A percentile compares a stretch with the other conserved stretches of the same genome.
Evolutionary conservation across 1,140 invertebrate species (phyloP).

Genomic region (Rhagoletis zephyria): DNA sequence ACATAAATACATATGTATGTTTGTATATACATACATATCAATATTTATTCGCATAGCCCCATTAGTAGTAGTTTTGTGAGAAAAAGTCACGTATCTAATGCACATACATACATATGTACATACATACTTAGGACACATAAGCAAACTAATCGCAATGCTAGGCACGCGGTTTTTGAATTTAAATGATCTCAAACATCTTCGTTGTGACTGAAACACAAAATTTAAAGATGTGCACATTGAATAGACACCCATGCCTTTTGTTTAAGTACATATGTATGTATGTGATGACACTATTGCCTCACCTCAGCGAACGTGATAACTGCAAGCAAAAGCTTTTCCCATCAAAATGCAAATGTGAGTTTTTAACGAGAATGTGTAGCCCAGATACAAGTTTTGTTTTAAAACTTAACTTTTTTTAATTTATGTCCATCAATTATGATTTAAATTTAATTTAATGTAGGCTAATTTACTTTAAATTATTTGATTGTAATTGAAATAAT

Average conservation of each 20-base stretch:
- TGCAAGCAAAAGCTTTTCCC: neutral
- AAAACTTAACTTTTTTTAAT: too few relatives aligned
- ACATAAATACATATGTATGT: too few relatives aligned
- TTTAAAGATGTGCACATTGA: neutral
- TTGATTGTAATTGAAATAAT: too few relatives aligned
- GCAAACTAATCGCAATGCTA: neutral
- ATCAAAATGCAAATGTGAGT: neutral
- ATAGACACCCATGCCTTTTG: neutral
- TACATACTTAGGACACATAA: neutral
- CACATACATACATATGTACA: neutral
- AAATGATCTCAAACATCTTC: slow-evolving; percentile 8
- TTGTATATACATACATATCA: too few relatives aligned
- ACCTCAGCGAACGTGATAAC: neutral
- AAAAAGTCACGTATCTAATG: neutral
- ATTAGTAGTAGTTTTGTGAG: too few relatives aligned
- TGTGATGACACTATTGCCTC: too few relatives aligned
- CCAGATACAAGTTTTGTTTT: too few relatives aligned
- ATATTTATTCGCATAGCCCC: too few relatives aligned
- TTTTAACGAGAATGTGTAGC: neutral
- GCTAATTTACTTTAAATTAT: too few relatives aligned
- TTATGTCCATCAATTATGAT: too few relatives aligned
- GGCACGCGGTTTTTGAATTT: neutral
- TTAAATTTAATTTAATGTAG: too few relatives aligned
- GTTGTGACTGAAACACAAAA: neutral
- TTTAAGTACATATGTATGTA: too few relatives aligned